Evolutionary conservation across 2,888 invertebrate genomes (phyloP).

Genomic region (Cephus nigrinus): DNA sequence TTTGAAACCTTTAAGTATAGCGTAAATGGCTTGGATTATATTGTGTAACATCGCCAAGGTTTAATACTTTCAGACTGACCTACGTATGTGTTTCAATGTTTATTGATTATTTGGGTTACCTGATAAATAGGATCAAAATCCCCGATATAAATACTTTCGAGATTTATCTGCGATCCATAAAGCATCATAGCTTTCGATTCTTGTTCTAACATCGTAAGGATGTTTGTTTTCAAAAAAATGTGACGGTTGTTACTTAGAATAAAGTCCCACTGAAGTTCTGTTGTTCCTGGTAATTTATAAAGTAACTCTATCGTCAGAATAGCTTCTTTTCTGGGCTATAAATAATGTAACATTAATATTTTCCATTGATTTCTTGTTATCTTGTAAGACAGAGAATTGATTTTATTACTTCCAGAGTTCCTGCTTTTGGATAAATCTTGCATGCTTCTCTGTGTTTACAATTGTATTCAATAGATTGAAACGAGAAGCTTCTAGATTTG

Average conservation of each 20-base stretch:
- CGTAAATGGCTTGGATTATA: neutral
- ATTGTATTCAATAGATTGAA: constrained; percentile 47
- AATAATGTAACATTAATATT: neutral
- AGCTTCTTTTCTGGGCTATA: constrained; percentile 19
- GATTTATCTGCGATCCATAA: constrained; percentile 33
- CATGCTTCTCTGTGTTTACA: constrained; percentile 61
- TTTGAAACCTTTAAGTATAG: neutral
- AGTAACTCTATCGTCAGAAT: constrained; percentile 54
- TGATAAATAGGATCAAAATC: constrained; percentile 46
- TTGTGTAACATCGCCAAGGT: neutral
- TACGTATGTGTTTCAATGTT: neutral
- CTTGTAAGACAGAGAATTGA: neutral
- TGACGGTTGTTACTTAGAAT: constrained; percentile 56
- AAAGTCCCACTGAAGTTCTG: constrained; percentile 58
- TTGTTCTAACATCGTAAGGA: constrained; percentile 27
- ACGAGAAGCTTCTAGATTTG: constrained; percentile 41
- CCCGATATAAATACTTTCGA: constrained; percentile 54
- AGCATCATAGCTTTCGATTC: constrained; percentile 40
- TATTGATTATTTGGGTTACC: constrained; percentile 2
- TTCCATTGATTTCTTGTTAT: neutral
- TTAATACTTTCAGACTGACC: neutral
- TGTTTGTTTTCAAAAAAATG: constrained; percentile 51
- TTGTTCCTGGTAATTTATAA: constrained; percentile 50
- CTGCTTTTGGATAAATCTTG: constrained; percentile 47
- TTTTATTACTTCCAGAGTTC: constrained; percentile 46